phyloP scores from a whole-genome alignment of 2,797 vertebrate genomes.

The Phalanger gymnotis region DNA sequence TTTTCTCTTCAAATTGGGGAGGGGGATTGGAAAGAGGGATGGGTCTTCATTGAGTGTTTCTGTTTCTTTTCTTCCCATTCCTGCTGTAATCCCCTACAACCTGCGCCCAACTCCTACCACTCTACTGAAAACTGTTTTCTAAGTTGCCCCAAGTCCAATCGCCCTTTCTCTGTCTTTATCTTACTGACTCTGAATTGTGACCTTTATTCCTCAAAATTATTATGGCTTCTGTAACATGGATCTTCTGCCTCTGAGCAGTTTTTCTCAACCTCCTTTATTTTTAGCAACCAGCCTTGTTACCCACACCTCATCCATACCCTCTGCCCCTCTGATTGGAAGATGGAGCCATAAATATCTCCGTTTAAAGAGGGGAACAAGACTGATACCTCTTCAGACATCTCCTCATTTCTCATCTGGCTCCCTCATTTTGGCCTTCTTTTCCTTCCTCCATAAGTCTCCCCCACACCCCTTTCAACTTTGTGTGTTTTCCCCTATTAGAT shows the following conservation, averaged over 20 bases:
- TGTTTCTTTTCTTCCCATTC: neutral
- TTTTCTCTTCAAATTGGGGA: neutral
- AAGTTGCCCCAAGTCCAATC: neutral
- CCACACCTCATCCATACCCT: neutral
- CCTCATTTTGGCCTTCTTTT: neutral
- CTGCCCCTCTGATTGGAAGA: neutral
- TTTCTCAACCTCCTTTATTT: neutral
- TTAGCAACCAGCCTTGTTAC: neutral
- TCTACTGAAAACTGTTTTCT: neutral
- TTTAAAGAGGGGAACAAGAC: neutral
- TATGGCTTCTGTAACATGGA: neutral
- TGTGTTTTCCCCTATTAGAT: neutral
- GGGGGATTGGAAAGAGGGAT: neutral
- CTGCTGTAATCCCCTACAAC: neutral
- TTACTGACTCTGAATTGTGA: neutral
- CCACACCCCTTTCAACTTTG: neutral
- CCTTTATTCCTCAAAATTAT: neutral
- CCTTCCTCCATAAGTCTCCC: neutral
- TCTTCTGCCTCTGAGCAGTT: neutral
- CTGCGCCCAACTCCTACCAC: neutral
- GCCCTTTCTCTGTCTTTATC: neutral
- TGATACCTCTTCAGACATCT: neutral
- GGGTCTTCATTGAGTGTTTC: neutral
- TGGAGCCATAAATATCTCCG: neutral
- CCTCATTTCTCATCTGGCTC: neutral